These are phyloP conservation scores for Limenitis camilla DNA, from an alignment of 2,888 invertebrate species.

Conservation along the genomic window DNA sequence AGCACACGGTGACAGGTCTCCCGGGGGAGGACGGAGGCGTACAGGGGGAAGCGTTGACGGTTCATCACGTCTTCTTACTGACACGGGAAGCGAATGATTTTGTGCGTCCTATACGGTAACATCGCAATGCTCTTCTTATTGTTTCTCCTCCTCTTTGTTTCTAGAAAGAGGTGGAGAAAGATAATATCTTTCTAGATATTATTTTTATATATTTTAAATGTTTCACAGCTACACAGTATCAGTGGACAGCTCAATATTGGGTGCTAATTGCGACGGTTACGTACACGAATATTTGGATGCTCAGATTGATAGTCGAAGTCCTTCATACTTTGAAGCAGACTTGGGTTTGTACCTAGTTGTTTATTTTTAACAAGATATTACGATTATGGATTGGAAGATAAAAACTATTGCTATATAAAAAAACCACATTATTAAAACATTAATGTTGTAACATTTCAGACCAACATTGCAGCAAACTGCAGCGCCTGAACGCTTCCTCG, in stretches of 20 bases:
- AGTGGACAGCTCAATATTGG: background rate
- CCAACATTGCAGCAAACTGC: slow-evolving; percentile 35
- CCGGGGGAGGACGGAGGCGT: background rate
- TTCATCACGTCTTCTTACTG: background rate
- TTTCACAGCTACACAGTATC: background rate
- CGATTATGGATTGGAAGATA: background rate
- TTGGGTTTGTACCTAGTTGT: background rate
- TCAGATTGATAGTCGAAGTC: background rate
- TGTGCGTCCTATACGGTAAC: background rate
- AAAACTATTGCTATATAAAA: background rate
- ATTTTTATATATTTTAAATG: background rate
- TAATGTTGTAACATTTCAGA: slow-evolving; percentile 25
- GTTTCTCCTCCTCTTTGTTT: background rate
- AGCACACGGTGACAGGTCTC: background rate
- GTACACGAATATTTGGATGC: background rate
- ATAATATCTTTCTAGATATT: too few relatives aligned
- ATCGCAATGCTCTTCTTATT: background rate
- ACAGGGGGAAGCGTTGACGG: background rate
- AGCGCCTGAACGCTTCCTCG: slow-evolving; percentile 27
- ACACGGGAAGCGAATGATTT: background rate
- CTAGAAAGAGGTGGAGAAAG: background rate
- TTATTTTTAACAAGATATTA: background rate
- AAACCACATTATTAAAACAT: background rate
- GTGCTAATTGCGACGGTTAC: background rate
- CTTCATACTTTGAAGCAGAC: slow-evolving; percentile 1